A percentile compares a stretch with the other conserved stretches of the same genome.
Evolutionary conservation across 2,113 vertebrate genomes (phyloP).

Genomic region (Ailurus styani): DNA sequence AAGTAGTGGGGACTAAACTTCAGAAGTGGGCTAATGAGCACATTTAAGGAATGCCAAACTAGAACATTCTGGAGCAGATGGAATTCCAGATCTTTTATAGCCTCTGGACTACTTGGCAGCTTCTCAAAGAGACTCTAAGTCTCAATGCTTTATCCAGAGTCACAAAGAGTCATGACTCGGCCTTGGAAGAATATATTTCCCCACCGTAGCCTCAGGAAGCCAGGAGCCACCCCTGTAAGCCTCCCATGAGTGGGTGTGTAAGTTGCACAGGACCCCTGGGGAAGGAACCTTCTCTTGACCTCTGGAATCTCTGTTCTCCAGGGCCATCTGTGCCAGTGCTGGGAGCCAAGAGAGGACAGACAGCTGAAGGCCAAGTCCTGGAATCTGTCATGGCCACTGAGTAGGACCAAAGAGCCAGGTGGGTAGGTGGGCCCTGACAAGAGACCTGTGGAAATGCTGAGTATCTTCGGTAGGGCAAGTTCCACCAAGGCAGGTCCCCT

Average conservation of each 20-base stretch:
- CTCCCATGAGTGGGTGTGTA: fast-evolving
- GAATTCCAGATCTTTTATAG: not conserved
- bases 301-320: not conserved
- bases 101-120: not conserved
- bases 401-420: not conserved
- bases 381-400: fast-evolving
- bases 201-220: not conserved
- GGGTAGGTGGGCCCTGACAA: not conserved
- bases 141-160: not conserved
- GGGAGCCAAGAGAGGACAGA: not conserved
- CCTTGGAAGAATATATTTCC: not conserved
- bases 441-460: not conserved
- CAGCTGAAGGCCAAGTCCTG: not conserved
- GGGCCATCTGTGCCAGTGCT: not conserved
- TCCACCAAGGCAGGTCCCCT: not conserved
- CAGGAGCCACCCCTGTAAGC: not conserved
- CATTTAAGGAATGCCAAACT: not conserved
- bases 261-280: not conserved
- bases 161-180: not conserved
- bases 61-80: not conserved
- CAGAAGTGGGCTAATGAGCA: not conserved
- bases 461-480: not conserved
- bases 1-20: not conserved
- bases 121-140: not conserved
- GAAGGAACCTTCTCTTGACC: not conserved